Evolutionary conservation across 2,888 invertebrate genomes (phyloP), one percentile per base, ranked within the genome.

Genomic region (Phyto melanocephala): DNA sequence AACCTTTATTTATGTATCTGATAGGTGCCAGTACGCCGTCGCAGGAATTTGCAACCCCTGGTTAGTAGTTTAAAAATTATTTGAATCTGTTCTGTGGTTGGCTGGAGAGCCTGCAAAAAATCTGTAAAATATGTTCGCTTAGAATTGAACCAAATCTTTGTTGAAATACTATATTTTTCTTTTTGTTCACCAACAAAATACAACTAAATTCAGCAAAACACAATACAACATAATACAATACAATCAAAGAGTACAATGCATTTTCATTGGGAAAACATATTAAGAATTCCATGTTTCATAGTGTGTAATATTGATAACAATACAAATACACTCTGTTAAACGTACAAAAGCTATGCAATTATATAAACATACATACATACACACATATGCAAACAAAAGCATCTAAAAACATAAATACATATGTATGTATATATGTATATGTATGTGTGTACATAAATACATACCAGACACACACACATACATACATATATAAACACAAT

Each of bases 51-150:
- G 80, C 85, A 81, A 85, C 84, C 85, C 85, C 84, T 81, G 82
- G 77, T 71, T 79, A 54, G 56, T 52, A 47, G 52, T 65, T 68
- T 68, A 13, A 72, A 72, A 78, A 82, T 78, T 63, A 81, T 79
- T 80, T 72, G 71, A 84, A 77, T 83, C 75, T 82, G 68, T 78
- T 67, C 87, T 89, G 88, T 89, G 89, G 89, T 89, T 89, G 89
- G 88, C 86, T 89, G 86, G 84, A 86, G 86, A 85, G 86, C 84
- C 87, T 88, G 88, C 87, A 88, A 88, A 87, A 88, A 87, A 60
- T 87, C 81, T 78, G 79, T 76, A 68, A 77, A 28, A 74, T 77
- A 72, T 80, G 63, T 77, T 81, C 84, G 76, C 63, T 80, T 80
- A 84, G 82, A 80, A 84, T 80, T 84, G 81, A 82, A 82, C 80